These are phyloP conservation scores for Meles meles DNA, from an alignment of 2,113 vertebrate species.

Conservation along the genomic window DNA sequence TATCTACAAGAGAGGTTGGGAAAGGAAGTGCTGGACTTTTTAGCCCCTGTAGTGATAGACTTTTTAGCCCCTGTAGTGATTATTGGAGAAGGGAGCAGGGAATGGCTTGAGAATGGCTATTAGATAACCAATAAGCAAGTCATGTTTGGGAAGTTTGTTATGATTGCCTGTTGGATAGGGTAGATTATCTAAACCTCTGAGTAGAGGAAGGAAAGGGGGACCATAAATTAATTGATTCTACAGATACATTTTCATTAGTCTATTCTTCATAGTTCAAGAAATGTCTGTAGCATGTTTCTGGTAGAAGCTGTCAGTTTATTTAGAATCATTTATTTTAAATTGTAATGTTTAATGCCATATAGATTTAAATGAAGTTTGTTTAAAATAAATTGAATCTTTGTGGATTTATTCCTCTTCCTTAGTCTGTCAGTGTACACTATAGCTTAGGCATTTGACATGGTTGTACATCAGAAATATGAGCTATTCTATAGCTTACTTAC, in stretches of 20 bases:
- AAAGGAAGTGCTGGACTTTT: neutral
- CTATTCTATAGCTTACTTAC: neutral
- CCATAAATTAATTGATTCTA: neutral
- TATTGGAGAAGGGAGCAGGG: neutral
- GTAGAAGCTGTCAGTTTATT: neutral
- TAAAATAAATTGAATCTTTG: neutral
- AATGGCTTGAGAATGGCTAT: neutral
- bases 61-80: neutral
- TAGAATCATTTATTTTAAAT: neutral
- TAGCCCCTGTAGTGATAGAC: neutral
- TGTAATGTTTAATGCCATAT: neutral
- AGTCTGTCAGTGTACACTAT: neutral
- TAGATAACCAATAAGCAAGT: neutral
- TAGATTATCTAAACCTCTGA: neutral
- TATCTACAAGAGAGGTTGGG: neutral
- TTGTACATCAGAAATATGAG: neutral
- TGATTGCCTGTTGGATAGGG: neutral
- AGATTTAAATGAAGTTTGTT: neutral
- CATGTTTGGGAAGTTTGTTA: neutral
- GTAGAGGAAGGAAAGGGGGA: neutral
- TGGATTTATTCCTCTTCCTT: neutral
- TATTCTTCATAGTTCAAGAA: neutral
- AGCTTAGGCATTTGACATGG: neutral
- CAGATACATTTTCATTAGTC: neutral
- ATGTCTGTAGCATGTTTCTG: neutral